phyloP scores from a whole-genome alignment of 2,888 invertebrate genomes.

The Atherix ibis region DNA sequence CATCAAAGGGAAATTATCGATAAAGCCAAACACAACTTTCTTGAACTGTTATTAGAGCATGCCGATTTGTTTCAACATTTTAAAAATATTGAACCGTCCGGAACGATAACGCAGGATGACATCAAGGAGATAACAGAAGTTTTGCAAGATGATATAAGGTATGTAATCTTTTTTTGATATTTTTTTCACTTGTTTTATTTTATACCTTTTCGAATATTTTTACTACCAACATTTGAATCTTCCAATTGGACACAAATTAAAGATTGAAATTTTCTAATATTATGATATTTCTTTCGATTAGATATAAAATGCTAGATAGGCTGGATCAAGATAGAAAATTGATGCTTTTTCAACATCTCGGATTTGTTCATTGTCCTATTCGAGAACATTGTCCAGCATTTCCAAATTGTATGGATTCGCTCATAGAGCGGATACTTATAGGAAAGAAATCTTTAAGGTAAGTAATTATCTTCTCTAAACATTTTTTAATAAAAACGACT shows the following conservation, averaged over 20 bases:
- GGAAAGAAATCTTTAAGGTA: conserved; percentile 37
- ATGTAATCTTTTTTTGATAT: conserved; percentile 11
- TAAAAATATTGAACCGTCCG: conserved; percentile 75
- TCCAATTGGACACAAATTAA: background rate
- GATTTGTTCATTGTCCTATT: conserved; percentile 90
- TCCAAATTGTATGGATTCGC: conserved; percentile 63
- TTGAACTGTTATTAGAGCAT: conserved; percentile 82
- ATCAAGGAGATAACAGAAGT: conserved; percentile 86
- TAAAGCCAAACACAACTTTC: conserved; percentile 78
- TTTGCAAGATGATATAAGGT: conserved; percentile 82
- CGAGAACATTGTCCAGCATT: conserved; percentile 87
- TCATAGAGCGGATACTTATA: conserved; percentile 54
- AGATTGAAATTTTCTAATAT: too few species aligned
- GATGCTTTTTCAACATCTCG: conserved; percentile 87
- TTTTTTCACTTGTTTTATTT: background rate
- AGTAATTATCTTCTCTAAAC: too few species aligned
- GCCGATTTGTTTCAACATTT: conserved; percentile 88
- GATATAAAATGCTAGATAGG: conserved; percentile 85
- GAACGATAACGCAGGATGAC: conserved; percentile 85
- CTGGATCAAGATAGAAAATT: conserved; percentile 89
- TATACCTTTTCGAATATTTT: conserved; percentile 2
- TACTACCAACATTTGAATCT: conserved; percentile 2
- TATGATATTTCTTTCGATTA: too few species aligned
- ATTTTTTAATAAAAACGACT: background rate
- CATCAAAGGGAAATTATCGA: conserved; percentile 84